Evolutionary conservation across 2,797 vertebrate species (phyloP), one percentile per base, ranked within the genome.

Genomic region (Labroides dimidiatus): DNA sequence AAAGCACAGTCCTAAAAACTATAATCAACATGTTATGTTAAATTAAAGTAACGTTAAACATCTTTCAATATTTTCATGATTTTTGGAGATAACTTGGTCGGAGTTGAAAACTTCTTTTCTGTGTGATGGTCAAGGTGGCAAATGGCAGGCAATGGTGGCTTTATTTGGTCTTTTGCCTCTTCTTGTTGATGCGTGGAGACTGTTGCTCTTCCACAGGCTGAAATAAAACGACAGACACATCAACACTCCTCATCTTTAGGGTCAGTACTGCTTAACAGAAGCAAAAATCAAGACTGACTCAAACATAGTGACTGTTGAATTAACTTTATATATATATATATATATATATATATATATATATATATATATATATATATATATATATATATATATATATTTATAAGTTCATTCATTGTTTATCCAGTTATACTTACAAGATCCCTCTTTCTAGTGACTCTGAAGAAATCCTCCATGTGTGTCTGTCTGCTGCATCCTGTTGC

Each of bases 391-490:
- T n/a, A n/a, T n/a, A n/a, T n/a, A 39, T 14, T 39, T 27, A 3
- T 27, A 27, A 27, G 24, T 27, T 27, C 6, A 27, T 27, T 27
- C 24, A 27, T 27, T 27, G 6, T 27, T 27, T 27, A 27, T 27
- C 6, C 24, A 27, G 11, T 47, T 41, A 23, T n/a, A 4, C 59
- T 89, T 45, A 92, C 90, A 67, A 69, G 50, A 53, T 3, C 19
- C 78, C 94, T 92, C 77, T 88, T 94, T 54, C 94, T 91, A 17
- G 93, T 94, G 4, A 92, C 80, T 60, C 84, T 85, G 54, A 93
- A 95, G 78, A 91, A 95, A 30, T 94, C 84, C 17, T 89, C 49
- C 19, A 95, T 84, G 33, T 15, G 62, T 15, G 89, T 90, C 82
- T 95, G 94, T 69, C 23, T 89, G 60, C 33, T n/a, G 0, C 0